Evolutionary conservation across 1,140 invertebrate species (phyloP).

Genomic region (Aphelinus certus): DNA sequence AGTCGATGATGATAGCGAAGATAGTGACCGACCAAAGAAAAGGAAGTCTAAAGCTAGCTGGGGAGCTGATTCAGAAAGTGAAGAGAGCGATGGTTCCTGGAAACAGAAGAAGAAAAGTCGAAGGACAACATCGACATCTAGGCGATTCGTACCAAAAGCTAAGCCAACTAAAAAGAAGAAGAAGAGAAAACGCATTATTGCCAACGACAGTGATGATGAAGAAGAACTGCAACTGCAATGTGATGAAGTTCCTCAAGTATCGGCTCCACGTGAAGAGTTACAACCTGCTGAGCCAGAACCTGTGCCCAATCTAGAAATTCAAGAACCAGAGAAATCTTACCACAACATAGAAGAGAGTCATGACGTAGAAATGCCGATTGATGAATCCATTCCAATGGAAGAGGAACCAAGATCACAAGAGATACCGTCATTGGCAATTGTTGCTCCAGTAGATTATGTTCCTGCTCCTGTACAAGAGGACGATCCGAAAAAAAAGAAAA

Average conservation of each 20-base stretch:
- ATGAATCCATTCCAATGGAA: constrained; percentile 23
- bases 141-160: constrained; percentile 53
- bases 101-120: constrained; percentile 64
- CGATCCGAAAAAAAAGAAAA: constrained; percentile 56
- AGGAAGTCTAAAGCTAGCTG: constrained; percentile 67
- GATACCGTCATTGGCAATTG: constrained; percentile 2
- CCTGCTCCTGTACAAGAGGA: constrained; percentile 39
- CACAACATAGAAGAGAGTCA: constrained; percentile 14
- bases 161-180: constrained; percentile 66
- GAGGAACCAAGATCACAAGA: constrained; percentile 14
- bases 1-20: constrained; percentile 70
- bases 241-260: constrained; percentile 27
- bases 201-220: constrained; percentile 62
- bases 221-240: constrained; percentile 44
- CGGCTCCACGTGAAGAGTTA: background rate
- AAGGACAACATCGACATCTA: constrained; percentile 51
- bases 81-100: constrained; percentile 72
- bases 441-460: background rate
- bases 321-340: background rate
- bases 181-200: constrained; percentile 63
- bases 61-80: constrained; percentile 68
- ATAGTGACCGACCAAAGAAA: constrained; percentile 66
- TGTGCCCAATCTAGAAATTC: constrained; percentile 1
- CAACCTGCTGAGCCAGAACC: background rate
- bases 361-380: constrained; percentile 23